Conservation (phyloP, 2,888 invertebrate genomes). For the Macrophya alboannulata region DNA sequence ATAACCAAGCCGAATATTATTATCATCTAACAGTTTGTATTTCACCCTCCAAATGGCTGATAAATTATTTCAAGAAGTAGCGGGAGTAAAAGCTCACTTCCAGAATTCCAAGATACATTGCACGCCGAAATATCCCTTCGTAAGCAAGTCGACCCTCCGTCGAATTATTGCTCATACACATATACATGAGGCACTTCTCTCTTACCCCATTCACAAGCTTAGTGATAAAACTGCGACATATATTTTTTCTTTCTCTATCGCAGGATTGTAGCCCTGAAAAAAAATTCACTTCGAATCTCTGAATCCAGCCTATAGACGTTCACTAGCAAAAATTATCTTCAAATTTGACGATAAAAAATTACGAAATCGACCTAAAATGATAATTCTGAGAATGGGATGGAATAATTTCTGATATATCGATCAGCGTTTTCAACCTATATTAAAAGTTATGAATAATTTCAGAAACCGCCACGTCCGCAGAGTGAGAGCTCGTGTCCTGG, state of each 20-base stretch:
- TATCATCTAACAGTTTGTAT: conserved; percentile 1
- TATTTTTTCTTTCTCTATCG: neutral
- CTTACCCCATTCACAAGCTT: conserved; percentile 4
- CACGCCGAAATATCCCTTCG: conserved; percentile 11
- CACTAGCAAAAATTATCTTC: neutral
- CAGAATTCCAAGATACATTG: conserved; percentile 11
- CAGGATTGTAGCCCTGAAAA: neutral
- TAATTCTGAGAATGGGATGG: neutral
- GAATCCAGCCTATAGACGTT: neutral
- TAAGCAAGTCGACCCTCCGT: conserved; percentile 9
- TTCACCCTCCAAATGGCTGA: conserved; percentile 23
- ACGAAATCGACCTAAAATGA: neutral
- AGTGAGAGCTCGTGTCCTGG: neutral
- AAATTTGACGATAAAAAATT: neutral
- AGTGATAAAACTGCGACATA: neutral
- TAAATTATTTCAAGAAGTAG: conserved; percentile 1
- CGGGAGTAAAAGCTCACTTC: neutral
- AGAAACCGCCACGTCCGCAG: neutral
- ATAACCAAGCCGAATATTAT: conserved; percentile 7
- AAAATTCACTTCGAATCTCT: neutral
- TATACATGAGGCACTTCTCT: conserved; percentile 8
- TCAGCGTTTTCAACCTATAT: too few species aligned
- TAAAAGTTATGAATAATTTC: neutral
- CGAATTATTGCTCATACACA: conserved; percentile 30
- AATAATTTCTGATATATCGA: neutral